Base-by-base conservation (phyloP, 2,113 vertebrate genomes). In the Scomber scombrus region DNA sequence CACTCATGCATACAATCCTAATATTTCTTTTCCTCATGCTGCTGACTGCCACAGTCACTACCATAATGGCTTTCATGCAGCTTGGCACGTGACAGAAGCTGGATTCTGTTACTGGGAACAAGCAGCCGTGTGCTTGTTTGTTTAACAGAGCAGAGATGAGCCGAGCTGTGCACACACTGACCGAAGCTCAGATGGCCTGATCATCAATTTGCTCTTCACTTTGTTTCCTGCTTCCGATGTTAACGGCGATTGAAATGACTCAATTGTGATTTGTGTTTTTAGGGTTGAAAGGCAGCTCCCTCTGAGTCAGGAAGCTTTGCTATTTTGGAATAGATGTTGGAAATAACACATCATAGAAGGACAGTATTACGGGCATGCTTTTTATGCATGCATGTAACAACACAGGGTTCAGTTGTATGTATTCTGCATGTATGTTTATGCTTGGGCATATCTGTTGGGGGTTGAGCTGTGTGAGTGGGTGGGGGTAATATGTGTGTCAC, bases 171-270 rank as follows among this genome's bases (percentile, higher is more conserved):
- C 16, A 40, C 34, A 7, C 34, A 40, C 74, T 71, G 73, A 60
- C 84, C 66, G 7, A 80, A 72, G 78, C 88, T 69, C 49, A 77
- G 56, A 90, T 45, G 67, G 64, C 85, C 61, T 80, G 62, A 79
- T 88, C 77, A 88, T 92, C 84, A 86, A 68, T 83, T 78, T 61
- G 57, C 65, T 66, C 77, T 68, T 45, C 46, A 61, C 68, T 90
- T 89, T 85, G 83, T 85, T 82, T 78, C 84, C 78, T 78, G 85
- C 82, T 91, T 92, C 92, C 80, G 84, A 84, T 61, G 66, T 68
- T 21, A 74, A 16, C 47, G 12, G 64, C 52, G 75, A 85, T 77
- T 89, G 75, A 83, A 85, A 91, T 60, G 91, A 89, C 85, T 86
- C 68, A 51, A 52, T 61, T 74, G 78, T 63, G 49, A 75, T 81